Base-by-base conservation (phyloP, 1,140 invertebrate species). In the Lerema accius region DNA sequence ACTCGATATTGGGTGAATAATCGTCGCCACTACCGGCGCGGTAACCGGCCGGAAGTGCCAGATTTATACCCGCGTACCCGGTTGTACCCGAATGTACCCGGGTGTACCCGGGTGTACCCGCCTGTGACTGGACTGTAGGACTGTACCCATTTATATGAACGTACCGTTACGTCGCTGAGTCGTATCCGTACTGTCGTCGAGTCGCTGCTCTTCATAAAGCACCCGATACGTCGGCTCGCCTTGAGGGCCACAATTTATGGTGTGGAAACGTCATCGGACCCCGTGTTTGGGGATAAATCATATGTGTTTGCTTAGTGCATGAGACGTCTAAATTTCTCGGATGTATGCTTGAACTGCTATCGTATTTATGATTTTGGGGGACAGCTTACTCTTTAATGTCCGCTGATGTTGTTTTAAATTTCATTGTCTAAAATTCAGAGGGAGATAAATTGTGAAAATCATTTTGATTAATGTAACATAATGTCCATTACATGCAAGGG, bases 1-100 rank as follows among this genome's bases (percentile, higher is more conserved):
- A 87, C 83, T 89, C 84, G 87, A 90, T 90, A 88, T 87, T 88
- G 82, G 82, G 80, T 90, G 85, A 90, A 88, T 90, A 90, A 90
- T 88, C 83, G 87, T 84, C 83, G 76, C 78, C 82, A 86, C 85
- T 90, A 87, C 87, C 87, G 87, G 87, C 77, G 79, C 77, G 85
- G 84, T 82, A 69, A 73, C 71, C 71, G 76, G 67, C 86, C 87
- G 87, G 87, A 90, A 82, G 80, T 65, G 75, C 75, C 79, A 89
- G 86, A 90, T 90, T 88, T 90, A 90, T 90, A 89, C 82, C 84
- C 84, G 74, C 53, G 65, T 67, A 76, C 65, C 74, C 74, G 76
- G 73, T n/a, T n/a, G n/a, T n/a, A n/a, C n/a, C n/a, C n/a, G n/a
- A n/a, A n/a, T n/a, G n/a, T n/a, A n/a, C n/a, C n/a, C n/a, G n/a